A percentile compares a stretch with the other conserved stretches of the same genome.
These are phyloP conservation scores for Takifugu rubripes DNA, from an alignment of 2,797 vertebrate genomes.

Conservation along the genomic window DNA sequence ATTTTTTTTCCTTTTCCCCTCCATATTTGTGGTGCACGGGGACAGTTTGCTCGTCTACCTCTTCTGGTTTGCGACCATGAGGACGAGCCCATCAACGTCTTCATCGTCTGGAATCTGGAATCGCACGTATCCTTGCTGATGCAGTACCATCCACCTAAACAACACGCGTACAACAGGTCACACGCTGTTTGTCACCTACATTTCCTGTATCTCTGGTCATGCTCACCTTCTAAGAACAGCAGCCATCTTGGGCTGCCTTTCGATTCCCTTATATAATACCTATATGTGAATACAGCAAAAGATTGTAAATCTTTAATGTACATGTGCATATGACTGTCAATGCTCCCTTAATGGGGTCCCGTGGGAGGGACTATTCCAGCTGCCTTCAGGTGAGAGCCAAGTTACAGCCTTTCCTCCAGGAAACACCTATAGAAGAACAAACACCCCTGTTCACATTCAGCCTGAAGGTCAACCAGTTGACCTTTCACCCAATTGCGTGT, in stretches of 20 bases:
- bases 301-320: neutral
- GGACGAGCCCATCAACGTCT: slow-evolving; percentile 89
- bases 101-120: slow-evolving; percentile 84
- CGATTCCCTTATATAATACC: slow-evolving; percentile 93
- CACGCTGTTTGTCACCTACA: neutral
- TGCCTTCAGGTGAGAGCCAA: too few relatives aligned
- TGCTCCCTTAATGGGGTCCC: too few relatives aligned
- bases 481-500: too few relatives aligned
- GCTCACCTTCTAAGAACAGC: slow-evolving; percentile 90
- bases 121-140: slow-evolving; percentile 90
- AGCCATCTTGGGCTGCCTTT: slow-evolving; percentile 92
- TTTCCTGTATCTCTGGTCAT: neutral
- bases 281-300: slow-evolving; percentile 42
- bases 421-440: too few relatives aligned
- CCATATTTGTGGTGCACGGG: too few relatives aligned
- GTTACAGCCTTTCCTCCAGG: too few relatives aligned
- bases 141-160: slow-evolving; percentile 92
- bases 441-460: too few relatives aligned
- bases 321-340: neutral
- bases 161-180: slow-evolving; percentile 3
- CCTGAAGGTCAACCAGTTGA: too few relatives aligned
- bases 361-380: too few relatives aligned
- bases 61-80: slow-evolving; percentile 86
- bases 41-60: slow-evolving; percentile 64
- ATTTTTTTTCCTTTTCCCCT: too few relatives aligned